Conservation (phyloP, 2,797 vertebrate genomes). For the Sarcophilus harrisii region DNA sequence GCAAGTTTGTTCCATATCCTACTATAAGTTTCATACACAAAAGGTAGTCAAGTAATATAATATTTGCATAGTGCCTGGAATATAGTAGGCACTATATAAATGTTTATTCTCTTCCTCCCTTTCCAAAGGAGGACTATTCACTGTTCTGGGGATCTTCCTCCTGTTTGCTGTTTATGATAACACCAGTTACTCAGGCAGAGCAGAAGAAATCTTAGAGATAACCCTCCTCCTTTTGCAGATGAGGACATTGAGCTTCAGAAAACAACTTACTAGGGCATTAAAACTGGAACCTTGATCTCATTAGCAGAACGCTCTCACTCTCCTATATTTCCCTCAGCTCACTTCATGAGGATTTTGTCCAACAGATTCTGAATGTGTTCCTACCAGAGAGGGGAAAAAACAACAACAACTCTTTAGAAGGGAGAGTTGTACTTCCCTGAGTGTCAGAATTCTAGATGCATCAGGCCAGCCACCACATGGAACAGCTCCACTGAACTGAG, state of each 20-base stretch:
- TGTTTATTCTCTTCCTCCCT: not conserved
- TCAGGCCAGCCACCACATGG: not conserved
- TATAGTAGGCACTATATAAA: not conserved
- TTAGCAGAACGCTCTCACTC: not conserved
- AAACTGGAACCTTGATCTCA: not conserved
- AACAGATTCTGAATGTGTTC: not conserved
- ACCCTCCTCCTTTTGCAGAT: not conserved
- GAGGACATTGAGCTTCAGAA: not conserved
- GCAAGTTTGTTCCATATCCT: not conserved
- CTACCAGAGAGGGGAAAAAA: not conserved
- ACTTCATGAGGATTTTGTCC: not conserved
- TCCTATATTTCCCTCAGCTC: not conserved
- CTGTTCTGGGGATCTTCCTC: not conserved
- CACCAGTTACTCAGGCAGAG: not conserved
- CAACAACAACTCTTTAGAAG: not conserved
- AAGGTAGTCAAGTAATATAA: not conserved
- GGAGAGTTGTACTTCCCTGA: not conserved
- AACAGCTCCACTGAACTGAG: slow-evolving; percentile 4
- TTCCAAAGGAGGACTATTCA: not conserved
- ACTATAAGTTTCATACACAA: not conserved
- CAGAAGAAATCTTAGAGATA: not conserved
- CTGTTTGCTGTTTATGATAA: not conserved
- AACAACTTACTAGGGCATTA: not conserved
- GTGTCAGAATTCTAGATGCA: not conserved
- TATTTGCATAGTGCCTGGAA: not conserved